Percentiles rank a stretch among this genome's conserved stretches.
phyloP scores from a whole-genome alignment of 1,140 invertebrate genomes.

The Trichomalopsis sarcophagae region DNA sequence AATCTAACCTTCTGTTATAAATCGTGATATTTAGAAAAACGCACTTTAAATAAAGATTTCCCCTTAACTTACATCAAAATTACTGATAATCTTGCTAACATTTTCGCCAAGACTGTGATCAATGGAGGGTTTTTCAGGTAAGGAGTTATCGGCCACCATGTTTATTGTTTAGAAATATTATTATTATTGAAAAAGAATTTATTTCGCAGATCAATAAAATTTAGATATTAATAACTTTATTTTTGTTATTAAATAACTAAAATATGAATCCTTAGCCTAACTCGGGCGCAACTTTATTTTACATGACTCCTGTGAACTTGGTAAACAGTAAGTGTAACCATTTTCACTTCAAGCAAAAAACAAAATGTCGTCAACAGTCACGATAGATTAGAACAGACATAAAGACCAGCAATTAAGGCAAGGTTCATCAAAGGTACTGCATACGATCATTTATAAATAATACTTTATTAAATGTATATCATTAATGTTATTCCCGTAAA shows the following conservation, averaged over 20 bases:
- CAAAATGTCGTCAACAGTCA: neutral
- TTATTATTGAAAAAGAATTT: neutral
- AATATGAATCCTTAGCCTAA: neutral
- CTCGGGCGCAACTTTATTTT: neutral
- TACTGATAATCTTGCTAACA: neutral
- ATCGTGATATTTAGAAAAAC: too few species aligned
- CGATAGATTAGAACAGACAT: too few species aligned
- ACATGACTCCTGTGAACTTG: neutral
- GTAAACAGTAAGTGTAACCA: neutral
- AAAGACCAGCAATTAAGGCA: too few species aligned
- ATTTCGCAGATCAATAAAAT: too few species aligned
- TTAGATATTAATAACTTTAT: neutral
- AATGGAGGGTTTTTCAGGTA: neutral
- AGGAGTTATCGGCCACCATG: conserved; percentile 28
- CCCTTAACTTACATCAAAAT: conserved; percentile 22
- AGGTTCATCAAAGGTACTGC: too few species aligned
- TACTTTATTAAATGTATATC: neutral
- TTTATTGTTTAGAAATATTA: neutral
- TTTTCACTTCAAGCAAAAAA: conserved; percentile 3
- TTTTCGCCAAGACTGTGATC: neutral
- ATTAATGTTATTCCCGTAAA: too few species aligned
- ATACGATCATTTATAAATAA: neutral
- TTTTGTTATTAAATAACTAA: neutral
- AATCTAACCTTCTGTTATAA: too few species aligned
- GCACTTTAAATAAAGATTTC: neutral